These are phyloP conservation scores for Synanthedon andrenaeformis DNA, from an alignment of 2,888 invertebrate species.

Conservation along the genomic window DNA sequence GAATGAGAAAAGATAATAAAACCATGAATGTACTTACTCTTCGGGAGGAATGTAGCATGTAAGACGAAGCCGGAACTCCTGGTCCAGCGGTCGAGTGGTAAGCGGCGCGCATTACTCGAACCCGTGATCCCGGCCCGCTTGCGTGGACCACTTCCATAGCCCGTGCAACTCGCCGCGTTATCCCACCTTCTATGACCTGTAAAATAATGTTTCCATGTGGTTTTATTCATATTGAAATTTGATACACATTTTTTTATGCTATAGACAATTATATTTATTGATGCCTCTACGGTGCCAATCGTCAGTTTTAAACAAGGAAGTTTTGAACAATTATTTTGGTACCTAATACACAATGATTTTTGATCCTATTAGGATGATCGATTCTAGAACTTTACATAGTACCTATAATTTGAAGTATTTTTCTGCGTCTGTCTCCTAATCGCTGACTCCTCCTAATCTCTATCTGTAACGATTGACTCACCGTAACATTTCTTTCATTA, in stretches of 20 bases:
- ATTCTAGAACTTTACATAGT: no score
- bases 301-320: no score
- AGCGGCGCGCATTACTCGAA: slow-evolving; percentile 78
- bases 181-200: slow-evolving; percentile 59
- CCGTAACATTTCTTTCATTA: no score
- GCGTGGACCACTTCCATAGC: slow-evolving; percentile 79
- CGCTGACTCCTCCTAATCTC: no score
- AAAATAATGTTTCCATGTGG: slow-evolving; percentile 7
- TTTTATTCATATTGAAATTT: neutral
- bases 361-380: no score
- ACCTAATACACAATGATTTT: no score
- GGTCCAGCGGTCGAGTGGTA: slow-evolving; percentile 56
- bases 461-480: no score
- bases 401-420: no score
- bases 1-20: no score
- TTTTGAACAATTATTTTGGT: no score
- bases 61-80: slow-evolving; percentile 50
- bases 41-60: slow-evolving; percentile 57
- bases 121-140: slow-evolving; percentile 74
- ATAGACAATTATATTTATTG: neutral
- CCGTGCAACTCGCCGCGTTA: slow-evolving; percentile 62
- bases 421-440: no score
- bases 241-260: neutral
- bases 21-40: slow-evolving; percentile 26
- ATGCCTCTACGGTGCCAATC: neutral